Conservation (phyloP, 2,797 vertebrate genomes). For the Sebastes glaucus region DNA sequence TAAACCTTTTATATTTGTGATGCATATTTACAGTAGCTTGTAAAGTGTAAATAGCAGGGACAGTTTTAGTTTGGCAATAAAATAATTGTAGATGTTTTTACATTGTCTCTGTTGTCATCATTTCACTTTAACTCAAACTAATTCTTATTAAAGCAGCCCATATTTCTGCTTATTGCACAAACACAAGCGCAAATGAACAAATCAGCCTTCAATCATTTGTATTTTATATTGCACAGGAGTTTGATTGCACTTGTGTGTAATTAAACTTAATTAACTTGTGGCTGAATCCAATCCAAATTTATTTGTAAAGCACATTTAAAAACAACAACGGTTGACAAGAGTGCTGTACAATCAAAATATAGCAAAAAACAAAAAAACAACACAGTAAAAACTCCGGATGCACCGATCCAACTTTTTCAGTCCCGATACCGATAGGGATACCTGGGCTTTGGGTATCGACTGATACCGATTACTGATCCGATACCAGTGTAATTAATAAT, state of each 20-base stretch:
- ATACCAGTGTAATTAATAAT: too few species aligned
- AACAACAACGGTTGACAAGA: too few species aligned
- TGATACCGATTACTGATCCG: too few species aligned
- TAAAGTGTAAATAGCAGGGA: slow-evolving; percentile 87
- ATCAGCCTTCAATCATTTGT: neutral
- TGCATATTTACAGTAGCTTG: slow-evolving; percentile 80
- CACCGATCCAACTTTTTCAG: too few species aligned
- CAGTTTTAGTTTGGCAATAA: slow-evolving; percentile 85
- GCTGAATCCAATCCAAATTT: neutral
- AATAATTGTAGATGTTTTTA: slow-evolving; percentile 82
- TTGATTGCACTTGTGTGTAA: neutral
- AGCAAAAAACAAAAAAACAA: too few species aligned
- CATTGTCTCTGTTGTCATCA: slow-evolving; percentile 54
- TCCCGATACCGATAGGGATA: too few species aligned
- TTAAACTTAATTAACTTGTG: neutral
- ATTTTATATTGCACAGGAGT: too few species aligned
- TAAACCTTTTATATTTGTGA: slow-evolving; percentile 81
- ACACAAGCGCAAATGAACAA: neutral
- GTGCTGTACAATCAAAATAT: too few species aligned
- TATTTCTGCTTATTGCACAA: neutral
- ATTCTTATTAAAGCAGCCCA: neutral
- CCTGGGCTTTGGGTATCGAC: too few species aligned
- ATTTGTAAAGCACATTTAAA: too few species aligned
- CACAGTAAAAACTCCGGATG: too few species aligned
- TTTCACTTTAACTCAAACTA: slow-evolving; percentile 5